Conservation (phyloP, 2,113 vertebrate species). For the Daubentonia madagascariensis region DNA sequence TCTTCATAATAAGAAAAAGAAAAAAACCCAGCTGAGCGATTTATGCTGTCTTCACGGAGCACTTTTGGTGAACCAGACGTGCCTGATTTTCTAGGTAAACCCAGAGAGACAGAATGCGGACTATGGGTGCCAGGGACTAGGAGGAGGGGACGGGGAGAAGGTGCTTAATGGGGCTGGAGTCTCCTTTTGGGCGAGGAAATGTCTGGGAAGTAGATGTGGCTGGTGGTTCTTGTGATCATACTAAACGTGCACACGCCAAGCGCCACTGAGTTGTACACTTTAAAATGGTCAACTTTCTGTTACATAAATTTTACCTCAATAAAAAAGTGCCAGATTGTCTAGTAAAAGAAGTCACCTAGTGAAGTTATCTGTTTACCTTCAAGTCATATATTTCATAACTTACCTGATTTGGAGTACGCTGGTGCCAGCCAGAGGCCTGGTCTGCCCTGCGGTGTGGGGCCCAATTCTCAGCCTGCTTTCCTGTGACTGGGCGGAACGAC, state of each 20-base stretch:
- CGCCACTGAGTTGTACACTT: rapidly evolving
- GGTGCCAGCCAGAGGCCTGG: background rate
- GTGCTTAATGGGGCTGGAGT: rapidly evolving
- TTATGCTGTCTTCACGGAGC: background rate
- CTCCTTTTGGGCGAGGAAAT: background rate
- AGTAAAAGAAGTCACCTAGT: background rate
- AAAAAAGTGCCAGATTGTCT: background rate
- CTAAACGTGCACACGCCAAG: background rate
- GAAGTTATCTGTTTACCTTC: background rate
- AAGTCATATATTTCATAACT: rapidly evolving
- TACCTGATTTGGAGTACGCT: background rate
- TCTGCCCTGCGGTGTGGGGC: too few relatives aligned
- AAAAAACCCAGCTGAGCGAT: background rate
- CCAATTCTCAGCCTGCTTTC: background rate
- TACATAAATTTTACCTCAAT: rapidly evolving
- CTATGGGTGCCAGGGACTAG: rapidly evolving
- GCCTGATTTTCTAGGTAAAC: background rate
- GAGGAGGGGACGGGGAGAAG: rapidly evolving
- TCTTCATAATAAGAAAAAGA: background rate
- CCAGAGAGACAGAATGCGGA: rapidly evolving
- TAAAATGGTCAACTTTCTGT: background rate
- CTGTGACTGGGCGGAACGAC: too few relatives aligned
- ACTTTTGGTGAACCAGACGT: too few relatives aligned
- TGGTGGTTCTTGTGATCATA: rapidly evolving
- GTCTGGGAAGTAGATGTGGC: background rate